Evolutionary conservation across 2,888 invertebrate genomes (phyloP).

Genomic region (Altica lythri): DNA sequence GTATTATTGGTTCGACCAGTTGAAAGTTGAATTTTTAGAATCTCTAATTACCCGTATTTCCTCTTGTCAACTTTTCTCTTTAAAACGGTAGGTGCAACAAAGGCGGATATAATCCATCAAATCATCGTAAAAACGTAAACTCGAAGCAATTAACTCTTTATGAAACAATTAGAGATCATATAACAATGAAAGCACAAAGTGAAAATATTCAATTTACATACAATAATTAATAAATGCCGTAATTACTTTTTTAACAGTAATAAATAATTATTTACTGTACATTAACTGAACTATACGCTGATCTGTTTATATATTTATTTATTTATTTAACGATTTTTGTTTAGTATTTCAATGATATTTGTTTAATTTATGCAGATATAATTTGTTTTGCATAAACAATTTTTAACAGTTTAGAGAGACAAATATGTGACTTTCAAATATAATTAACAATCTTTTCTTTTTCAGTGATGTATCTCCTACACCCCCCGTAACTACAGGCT

Average conservation of each 20-base stretch:
- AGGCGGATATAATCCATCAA: constrained; percentile 5
- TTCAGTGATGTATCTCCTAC: constrained; percentile 66
- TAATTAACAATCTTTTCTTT: constrained; percentile 48
- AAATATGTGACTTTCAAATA: no score
- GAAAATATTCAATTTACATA: constrained; percentile 2
- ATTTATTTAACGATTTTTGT: no score
- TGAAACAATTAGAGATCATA: not conserved
- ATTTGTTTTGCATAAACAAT: no score
- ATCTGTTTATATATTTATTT: no score
- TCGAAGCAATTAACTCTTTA: not conserved
- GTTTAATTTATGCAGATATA: no score
- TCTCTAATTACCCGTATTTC: constrained; percentile 8
- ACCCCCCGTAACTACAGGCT: constrained; percentile 66
- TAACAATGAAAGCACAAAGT: not conserved
- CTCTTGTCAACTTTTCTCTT: constrained; percentile 6
- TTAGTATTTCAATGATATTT: no score
- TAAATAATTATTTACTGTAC: no score
- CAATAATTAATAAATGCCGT: no score
- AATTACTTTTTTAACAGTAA: no score
- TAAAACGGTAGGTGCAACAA: not conserved
- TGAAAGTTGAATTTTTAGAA: not conserved
- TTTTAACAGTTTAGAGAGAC: no score
- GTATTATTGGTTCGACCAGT: not conserved
- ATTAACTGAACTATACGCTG: no score
- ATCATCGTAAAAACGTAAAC: not conserved